Base-by-base conservation (phyloP, 2,888 invertebrate genomes). In the Drosophila colorata region DNA sequence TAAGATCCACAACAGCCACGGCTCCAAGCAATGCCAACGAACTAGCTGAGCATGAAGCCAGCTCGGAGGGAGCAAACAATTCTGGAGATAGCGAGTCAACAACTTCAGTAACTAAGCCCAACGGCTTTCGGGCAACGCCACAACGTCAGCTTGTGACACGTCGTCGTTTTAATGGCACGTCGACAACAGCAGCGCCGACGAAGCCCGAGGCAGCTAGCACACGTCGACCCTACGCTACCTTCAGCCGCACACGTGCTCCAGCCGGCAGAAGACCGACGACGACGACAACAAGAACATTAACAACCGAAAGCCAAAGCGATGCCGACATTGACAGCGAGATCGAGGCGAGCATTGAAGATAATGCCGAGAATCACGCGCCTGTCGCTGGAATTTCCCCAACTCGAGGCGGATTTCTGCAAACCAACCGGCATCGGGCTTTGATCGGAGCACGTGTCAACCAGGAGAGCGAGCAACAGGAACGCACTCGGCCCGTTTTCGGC, bases 371-470 rank as follows among this genome's bases (percentile, higher is more conserved):
- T 38, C 40, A 23, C 16, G n/a, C n/a, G n/a, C n/a, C 37, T 16
- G n/a, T 38, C 4, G 13, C 51, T 0, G 11, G 51, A n/a, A 47
- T n/a, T 0, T 9, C 9, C 53, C 63, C 78, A 38, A 53, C 56
- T 43, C 76, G 74, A 6, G 53, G 66, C 1, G 69, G 64, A 11
- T 74, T 82, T 25, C 44, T 78, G 48, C 77, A 84, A 64, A 84
- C 86, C 1, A 88, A 87, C 52, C 77, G 87, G 1, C 86, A 87
- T 59, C 75, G 86, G 2, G 76, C 86, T 0, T 35, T 81, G 28
- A n/a, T 64, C 9, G 48, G 47, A 13, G 3, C 60, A 28, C 40
- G 38, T 16, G 23, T 6, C 13, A 58, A 18, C 8, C 49, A 57
- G 18, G 31, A 16, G 5, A 37, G 18, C 13, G 48, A 8, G 5